phyloP scores from a whole-genome alignment of 1,140 invertebrate genomes.

The Drosophila grimshawi region DNA sequence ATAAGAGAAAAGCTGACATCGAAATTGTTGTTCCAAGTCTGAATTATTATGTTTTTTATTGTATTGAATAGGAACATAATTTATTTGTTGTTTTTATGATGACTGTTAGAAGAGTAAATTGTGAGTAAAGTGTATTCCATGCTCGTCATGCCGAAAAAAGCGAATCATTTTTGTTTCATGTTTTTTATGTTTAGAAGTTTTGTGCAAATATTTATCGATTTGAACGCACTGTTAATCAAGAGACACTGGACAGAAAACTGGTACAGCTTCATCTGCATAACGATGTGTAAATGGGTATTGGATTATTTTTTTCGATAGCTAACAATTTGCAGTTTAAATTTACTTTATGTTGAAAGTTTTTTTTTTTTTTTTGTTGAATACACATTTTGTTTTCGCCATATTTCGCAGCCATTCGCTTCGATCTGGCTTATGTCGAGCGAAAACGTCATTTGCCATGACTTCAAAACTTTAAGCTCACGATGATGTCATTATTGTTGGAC shows the following conservation, averaged over 20 bases:
- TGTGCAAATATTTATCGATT: slow-evolving; percentile 64
- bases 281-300: slow-evolving; percentile 40
- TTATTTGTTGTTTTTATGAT: too few species aligned
- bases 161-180: slow-evolving; percentile 18
- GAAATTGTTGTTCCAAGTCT: too few species aligned
- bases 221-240: slow-evolving; percentile 66
- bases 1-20: too few species aligned
- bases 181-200: slow-evolving; percentile 41
- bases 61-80: too few species aligned
- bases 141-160: neutral
- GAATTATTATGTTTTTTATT: too few species aligned
- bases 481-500: slow-evolving; percentile 75
- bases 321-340: slow-evolving; percentile 19
- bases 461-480: slow-evolving; percentile 74
- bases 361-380: neutral
- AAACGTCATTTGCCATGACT: slow-evolving; percentile 79
- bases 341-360: neutral
- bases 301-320: slow-evolving; percentile 12
- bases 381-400: slow-evolving; percentile 24
- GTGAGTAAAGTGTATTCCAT: neutral
- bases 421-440: slow-evolving; percentile 26
- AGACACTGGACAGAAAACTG: slow-evolving; percentile 17
- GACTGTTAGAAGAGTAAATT: neutral
- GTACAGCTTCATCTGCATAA: slow-evolving; percentile 26
- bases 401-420: slow-evolving; percentile 29